These are phyloP conservation scores for Marmota flaviventris DNA, from an alignment of 2,113 vertebrate genomes.

Conservation along the genomic window DNA sequence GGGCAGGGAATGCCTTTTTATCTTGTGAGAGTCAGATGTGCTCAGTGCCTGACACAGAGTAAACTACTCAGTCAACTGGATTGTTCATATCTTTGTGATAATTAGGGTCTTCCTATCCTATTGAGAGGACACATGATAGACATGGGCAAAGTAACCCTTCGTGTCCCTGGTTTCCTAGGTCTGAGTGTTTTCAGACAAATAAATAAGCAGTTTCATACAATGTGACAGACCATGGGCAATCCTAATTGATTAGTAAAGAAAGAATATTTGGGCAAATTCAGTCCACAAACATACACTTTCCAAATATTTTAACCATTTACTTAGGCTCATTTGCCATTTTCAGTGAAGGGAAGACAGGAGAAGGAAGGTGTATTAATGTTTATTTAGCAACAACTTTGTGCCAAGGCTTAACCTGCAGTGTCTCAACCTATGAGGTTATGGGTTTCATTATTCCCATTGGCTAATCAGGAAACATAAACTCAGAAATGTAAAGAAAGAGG, in stretches of 20 bases:
- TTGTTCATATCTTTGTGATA: neutral
- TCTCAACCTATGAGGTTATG: neutral
- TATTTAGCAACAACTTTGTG: neutral
- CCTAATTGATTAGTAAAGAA: neutral
- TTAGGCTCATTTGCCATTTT: neutral
- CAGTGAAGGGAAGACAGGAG: neutral
- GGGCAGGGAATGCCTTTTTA: neutral
- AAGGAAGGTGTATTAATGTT: too few relatives aligned
- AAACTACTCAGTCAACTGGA: too few relatives aligned
- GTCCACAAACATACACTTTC: neutral
- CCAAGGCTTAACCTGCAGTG: rapidly evolving
- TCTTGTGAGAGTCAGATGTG: neutral
- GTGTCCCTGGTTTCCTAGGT: neutral
- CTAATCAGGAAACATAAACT: neutral
- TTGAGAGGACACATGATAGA: neutral
- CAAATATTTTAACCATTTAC: neutral
- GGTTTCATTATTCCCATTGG: neutral
- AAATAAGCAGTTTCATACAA: neutral
- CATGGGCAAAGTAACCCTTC: rapidly evolving
- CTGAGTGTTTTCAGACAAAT: neutral
- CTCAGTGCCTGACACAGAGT: neutral
- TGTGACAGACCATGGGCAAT: neutral
- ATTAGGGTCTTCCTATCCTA: neutral
- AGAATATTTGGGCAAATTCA: neutral
- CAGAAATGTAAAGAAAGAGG: neutral